Base-by-base conservation (phyloP, 2,797 vertebrate species). In the Iguana delicatissima region DNA sequence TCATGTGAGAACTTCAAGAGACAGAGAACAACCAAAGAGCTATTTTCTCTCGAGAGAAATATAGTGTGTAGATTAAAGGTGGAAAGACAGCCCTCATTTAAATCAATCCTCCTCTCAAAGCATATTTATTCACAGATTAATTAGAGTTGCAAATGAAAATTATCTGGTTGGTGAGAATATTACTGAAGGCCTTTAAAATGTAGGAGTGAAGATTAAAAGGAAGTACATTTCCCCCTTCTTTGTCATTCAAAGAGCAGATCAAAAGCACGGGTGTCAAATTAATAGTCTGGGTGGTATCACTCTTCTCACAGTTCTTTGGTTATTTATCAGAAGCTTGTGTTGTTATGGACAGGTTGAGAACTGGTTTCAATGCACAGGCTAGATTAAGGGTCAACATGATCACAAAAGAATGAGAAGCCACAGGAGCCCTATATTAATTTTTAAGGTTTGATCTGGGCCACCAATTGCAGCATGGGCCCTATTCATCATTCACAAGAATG, bases 141-240 rank as follows among this genome's bases (percentile, higher is more conserved):
- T 98, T 97, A 98, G 97, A 96, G 97, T 96, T 97, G 97, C 97
- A 98, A 98, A 97, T 97, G 96, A 97, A 97, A 98, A 98, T 97
- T 95, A 97, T 97, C 97, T 96, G 96, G 96, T 97, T 97, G 97
- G 97, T 98, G 97, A 96, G 95, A 97, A 97, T 95, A 97, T 97
- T 97, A 97, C 93, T 93, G 95, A 93, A 96, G 95, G 95, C 96
- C 96, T 98, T 97, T 97, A 97, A 97, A 98, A 97, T 97, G 95
- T 91, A 89, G 96, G 96, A 96, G 96, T 89, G 95, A 96, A 97
- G 97, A 98, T 97, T 97, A 97, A 98, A 98, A 98, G 97, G 95
- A 96, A 93, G 93, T 88, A 95, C 95, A 95, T 97, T 97, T 97
- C 96, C 95, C 96, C 96, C 96, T 96, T 96, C 94, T 96, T 97